Base-by-base conservation (phyloP, 2,888 invertebrate genomes). In the Drosophila mayaguana region DNA sequence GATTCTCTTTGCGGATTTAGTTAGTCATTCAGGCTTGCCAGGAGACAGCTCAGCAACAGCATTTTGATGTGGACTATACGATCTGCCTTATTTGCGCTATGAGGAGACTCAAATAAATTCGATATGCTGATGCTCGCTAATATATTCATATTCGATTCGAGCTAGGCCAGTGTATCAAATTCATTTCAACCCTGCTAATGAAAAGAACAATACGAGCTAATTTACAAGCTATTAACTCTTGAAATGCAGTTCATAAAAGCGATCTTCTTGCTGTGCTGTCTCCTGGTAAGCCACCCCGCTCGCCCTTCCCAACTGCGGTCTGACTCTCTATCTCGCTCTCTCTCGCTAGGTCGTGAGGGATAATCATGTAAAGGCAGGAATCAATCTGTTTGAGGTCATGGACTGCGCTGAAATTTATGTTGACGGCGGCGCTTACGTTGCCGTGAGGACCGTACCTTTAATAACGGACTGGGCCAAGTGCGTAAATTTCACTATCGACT, bases 21-120 rank as follows among this genome's bases (percentile, higher is more conserved):
- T n/a, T n/a, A n/a, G 9, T 2, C 28, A 11, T 5, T 48, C 28
- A 8, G 5, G 22, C 61, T 54, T 62, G 54, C 61, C 61, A 62
- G 11, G 3, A 62, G 20, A 34, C 43, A 43, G 25, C 43, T 54
- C 9, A 62, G 34, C 14, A 62, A 14, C 7, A 43, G 16, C 32
- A 56, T 56, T 45, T 34, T 8, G 32, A 34, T 34, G 34, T 53
- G 2, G n/a, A 53, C 34, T 45, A 34, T 25, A 5, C 25, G 25
- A 25, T 28, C 18, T 20, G 32, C 43, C 34, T n/a, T 56, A n/a
- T n/a, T 34, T 56, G 5, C 25, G 25, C 25, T 25, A 56, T 56
- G 34, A 18, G 18, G 7, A 50, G 32, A 12, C 12, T 12, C 6
- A 1, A 50, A 32, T 32, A 28, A 6, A 32, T 50, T 50, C 28